These are phyloP conservation scores for Sclerodermus sp. DNA, from an alignment of 2,888 invertebrate genomes.

Conservation along the genomic window DNA sequence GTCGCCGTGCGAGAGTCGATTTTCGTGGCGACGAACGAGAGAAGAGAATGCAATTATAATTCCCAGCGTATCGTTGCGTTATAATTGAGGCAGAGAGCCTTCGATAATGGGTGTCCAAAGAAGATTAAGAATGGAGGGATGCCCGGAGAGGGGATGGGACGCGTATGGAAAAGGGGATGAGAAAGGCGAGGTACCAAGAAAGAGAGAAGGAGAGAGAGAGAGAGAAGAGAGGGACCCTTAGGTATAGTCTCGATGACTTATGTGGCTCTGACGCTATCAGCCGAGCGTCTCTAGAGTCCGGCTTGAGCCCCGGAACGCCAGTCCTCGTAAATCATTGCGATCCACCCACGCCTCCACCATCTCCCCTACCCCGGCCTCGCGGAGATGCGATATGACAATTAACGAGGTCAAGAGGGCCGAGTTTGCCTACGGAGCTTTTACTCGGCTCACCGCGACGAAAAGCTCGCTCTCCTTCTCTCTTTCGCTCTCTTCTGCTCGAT, in stretches of 20 bases:
- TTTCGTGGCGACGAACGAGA: no score
- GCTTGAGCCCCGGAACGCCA: slow-evolving; percentile 48
- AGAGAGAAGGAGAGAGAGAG: slow-evolving; percentile 13
- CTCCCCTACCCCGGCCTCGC: slow-evolving; percentile 26
- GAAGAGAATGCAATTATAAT: slow-evolving; percentile 49
- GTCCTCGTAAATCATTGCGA: slow-evolving; percentile 56
- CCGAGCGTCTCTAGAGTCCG: slow-evolving; percentile 53
- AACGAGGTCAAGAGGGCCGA: slow-evolving; percentile 44
- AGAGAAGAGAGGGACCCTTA: slow-evolving; percentile 38
- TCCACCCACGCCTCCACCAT: slow-evolving; percentile 47
- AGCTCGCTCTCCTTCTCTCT: no score
- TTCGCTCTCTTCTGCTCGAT: no score
- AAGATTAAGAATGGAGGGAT: slow-evolving; percentile 53
- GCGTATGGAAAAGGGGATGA: slow-evolving; percentile 5
- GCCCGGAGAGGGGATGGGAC: slow-evolving; percentile 16
- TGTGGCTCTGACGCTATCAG: slow-evolving; percentile 58
- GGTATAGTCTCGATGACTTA: slow-evolving; percentile 57
- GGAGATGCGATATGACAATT: slow-evolving; percentile 53
- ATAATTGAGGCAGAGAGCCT: slow-evolving; percentile 51
- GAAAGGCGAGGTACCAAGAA: slow-evolving; percentile 3
- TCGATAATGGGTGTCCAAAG: slow-evolving; percentile 54
- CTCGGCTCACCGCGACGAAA: not conserved
- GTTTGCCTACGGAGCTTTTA: slow-evolving; percentile 30
- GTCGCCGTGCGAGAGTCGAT: no score
- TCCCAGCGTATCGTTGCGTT: slow-evolving; percentile 46